Evolutionary conservation across 2,113 vertebrate species (phyloP).

Genomic region (Nannospalax galili): DNA sequence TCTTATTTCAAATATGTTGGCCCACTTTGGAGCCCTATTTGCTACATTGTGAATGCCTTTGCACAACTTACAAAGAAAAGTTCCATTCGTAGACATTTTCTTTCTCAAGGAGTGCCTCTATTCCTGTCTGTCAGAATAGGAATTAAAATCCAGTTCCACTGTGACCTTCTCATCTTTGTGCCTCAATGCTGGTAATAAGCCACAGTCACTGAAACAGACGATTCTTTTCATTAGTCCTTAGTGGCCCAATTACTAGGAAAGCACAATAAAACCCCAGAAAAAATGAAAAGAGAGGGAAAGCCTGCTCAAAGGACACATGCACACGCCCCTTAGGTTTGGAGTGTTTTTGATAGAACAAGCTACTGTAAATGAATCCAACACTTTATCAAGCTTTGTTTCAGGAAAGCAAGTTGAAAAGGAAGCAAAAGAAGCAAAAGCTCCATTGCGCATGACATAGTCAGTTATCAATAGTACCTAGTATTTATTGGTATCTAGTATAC

Average conservation of each 20-base stretch:
- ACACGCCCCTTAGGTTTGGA: not conserved
- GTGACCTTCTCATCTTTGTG: conserved; percentile 50
- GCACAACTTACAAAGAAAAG: not conserved
- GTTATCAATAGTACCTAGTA: not conserved
- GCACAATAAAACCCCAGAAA: not conserved
- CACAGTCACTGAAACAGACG: conserved; percentile 26
- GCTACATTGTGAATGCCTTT: not conserved
- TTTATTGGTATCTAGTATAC: not conserved
- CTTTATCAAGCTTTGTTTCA: conserved; percentile 39
- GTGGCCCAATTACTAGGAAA: conserved; percentile 51
- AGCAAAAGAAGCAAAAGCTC: not conserved
- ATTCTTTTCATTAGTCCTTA: conserved; percentile 52
- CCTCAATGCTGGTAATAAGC: not conserved
- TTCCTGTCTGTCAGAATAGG: not conserved
- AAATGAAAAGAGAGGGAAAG: not conserved
- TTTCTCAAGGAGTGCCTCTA: conserved; percentile 1
- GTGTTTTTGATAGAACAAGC: conserved; percentile 8
- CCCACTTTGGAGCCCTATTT: not conserved
- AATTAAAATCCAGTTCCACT: not conserved
- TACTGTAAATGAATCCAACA: conserved; percentile 1
- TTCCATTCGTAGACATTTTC: not conserved
- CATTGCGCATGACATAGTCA: not conserved
- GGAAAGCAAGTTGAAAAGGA: not conserved
- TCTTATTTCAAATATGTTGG: conserved; percentile 15
- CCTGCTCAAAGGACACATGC: not conserved